Conservation (phyloP, 2,888 invertebrate genomes). For the Charanyca ferruginea region DNA sequence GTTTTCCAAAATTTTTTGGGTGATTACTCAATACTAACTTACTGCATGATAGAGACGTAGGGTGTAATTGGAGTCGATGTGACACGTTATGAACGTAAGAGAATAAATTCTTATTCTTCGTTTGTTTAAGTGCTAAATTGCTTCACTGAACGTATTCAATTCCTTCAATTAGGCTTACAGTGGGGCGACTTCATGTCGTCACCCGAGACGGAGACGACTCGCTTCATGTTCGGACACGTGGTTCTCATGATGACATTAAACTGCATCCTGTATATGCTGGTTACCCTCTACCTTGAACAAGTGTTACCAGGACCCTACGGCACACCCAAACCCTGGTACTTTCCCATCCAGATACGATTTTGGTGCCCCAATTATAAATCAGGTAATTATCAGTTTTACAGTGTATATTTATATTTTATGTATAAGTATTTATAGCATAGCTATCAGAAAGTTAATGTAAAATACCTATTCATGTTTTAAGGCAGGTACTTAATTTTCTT, state of each 20-base stretch:
- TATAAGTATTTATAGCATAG: no score
- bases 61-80: constrained; percentile 39
- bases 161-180: constrained; percentile 87
- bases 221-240: constrained; percentile 93
- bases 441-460: no score
- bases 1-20: not conserved
- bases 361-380: constrained; percentile 84
- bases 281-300: constrained; percentile 96
- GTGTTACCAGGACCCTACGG: constrained; percentile 97
- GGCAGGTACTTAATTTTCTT: no score
- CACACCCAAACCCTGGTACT: constrained; percentile 95
- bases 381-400: constrained; percentile 46
- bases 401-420: not conserved
- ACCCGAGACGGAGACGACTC: constrained; percentile 92
- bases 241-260: constrained; percentile 94
- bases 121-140: constrained; percentile 51
- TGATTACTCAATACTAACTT: not conserved
- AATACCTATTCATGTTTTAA: no score
- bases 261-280: constrained; percentile 92
- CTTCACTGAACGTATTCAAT: constrained; percentile 32
- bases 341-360: constrained; percentile 92
- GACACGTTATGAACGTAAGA: constrained; percentile 43
- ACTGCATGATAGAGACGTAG: constrained; percentile 14
- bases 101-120: constrained; percentile 46
- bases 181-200: constrained; percentile 92